These are phyloP conservation scores for Drosophila oshimai DNA, from an alignment of 1,140 invertebrate genomes.

Conservation along the genomic window DNA sequence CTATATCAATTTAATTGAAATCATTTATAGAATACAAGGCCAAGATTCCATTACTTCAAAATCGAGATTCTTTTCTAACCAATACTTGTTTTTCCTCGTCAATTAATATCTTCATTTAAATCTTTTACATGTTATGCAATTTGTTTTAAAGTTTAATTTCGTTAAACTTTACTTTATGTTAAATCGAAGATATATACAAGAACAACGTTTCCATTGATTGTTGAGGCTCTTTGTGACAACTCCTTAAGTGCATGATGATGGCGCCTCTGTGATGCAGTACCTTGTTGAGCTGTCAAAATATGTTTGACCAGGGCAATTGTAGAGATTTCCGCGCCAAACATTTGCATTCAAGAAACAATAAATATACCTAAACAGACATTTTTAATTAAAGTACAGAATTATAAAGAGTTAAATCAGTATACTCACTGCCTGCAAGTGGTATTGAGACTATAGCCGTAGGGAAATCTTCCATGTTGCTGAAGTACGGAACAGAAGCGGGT, in stretches of 20 bases:
- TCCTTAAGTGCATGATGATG: constrained; percentile 15
- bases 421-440: constrained; percentile 51
- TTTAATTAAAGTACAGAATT: not conserved
- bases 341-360: not conserved
- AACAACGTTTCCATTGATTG: not conserved
- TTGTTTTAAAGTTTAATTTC: too few species aligned
- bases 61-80: too few species aligned
- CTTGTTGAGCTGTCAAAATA: constrained; percentile 33
- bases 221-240: constrained; percentile 5
- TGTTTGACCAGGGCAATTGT: constrained; percentile 40
- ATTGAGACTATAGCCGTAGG: constrained; percentile 19
- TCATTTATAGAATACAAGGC: too few species aligned
- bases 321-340: constrained; percentile 22
- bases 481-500: constrained; percentile 18
- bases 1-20: too few species aligned
- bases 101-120: too few species aligned
- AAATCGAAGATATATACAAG: not conserved
- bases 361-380: constrained; percentile 13
- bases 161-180: not conserved
- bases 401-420: too few species aligned
- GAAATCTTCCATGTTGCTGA: constrained; percentile 23
- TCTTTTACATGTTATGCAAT: too few species aligned
- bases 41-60: too few species aligned
- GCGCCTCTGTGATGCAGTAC: constrained; percentile 21
- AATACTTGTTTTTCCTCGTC: too few species aligned